Conservation (phyloP, 2,888 invertebrate species). For the Tipula lateralis region DNA sequence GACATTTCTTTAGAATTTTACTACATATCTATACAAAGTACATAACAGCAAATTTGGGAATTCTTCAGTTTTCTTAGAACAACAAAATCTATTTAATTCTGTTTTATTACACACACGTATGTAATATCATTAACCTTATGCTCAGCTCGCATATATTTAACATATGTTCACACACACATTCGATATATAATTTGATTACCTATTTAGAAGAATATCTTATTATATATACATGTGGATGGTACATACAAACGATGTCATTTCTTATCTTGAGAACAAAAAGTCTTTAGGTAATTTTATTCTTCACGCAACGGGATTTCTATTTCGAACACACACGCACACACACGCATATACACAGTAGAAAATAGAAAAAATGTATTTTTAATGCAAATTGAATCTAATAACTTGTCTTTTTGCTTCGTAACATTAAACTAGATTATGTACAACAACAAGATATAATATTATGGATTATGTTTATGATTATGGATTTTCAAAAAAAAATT, state of each 20-base stretch:
- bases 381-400: conserved; percentile 19
- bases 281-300: conserved; percentile 9
- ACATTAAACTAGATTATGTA: conserved; percentile 12
- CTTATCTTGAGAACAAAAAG: background rate
- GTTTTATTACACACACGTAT: background rate
- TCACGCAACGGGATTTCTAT: conserved; percentile 19
- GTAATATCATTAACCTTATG: background rate
- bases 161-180: background rate
- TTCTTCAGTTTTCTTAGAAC: background rate
- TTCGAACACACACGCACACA: background rate
- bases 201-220: background rate
- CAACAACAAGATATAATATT: background rate
- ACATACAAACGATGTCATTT: background rate
- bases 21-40: background rate
- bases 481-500: background rate
- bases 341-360: background rate
- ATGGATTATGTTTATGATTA: background rate
- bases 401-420: background rate
- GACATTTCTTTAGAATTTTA: background rate
- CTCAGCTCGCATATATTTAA: background rate
- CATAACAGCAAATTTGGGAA: conserved; percentile 16
- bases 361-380: background rate
- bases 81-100: background rate
- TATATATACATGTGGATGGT: background rate
- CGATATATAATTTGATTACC: conserved; percentile 24